Conservation (phyloP, 2,888 invertebrate genomes). For the Salticus scenicus region DNA sequence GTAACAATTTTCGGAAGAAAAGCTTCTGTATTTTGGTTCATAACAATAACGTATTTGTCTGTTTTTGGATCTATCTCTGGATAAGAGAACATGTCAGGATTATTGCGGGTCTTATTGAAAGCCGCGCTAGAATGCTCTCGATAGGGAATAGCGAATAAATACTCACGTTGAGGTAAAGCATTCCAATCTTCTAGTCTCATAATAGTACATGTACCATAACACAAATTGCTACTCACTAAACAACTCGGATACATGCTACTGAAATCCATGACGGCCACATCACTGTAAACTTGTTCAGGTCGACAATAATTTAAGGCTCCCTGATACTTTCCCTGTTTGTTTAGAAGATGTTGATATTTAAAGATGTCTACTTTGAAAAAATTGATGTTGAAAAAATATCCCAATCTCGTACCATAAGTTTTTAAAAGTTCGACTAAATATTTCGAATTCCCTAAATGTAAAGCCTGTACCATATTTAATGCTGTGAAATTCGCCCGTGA, state of each 20-base stretch:
- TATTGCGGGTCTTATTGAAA: background rate
- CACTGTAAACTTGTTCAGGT: background rate
- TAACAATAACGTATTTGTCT: background rate
- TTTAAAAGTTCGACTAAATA: constrained; percentile 34
- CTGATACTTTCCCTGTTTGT: background rate
- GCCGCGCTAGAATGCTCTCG: background rate
- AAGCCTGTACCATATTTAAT: background rate
- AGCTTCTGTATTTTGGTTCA: background rate
- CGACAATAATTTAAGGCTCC: constrained; percentile 29
- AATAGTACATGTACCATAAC: constrained; percentile 34
- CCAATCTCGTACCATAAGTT: constrained; percentile 20
- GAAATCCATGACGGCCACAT: constrained; percentile 41
- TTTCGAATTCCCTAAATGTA: constrained; percentile 10
- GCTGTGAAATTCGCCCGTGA: constrained; percentile 32
- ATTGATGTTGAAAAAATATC: constrained; percentile 17
- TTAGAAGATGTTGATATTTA: no score
- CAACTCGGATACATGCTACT: constrained; percentile 33
- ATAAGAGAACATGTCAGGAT: background rate
- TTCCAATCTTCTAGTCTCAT: background rate
- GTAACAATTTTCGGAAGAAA: background rate
- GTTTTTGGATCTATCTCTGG: background rate
- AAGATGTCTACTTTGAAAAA: no score
- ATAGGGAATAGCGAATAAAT: background rate
- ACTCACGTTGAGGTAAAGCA: background rate
- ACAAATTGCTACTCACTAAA: constrained; percentile 31